Evolutionary conservation across 2,888 invertebrate species (phyloP), one percentile per base, ranked within the genome.

Genomic region (Tenthredo mesomela): DNA sequence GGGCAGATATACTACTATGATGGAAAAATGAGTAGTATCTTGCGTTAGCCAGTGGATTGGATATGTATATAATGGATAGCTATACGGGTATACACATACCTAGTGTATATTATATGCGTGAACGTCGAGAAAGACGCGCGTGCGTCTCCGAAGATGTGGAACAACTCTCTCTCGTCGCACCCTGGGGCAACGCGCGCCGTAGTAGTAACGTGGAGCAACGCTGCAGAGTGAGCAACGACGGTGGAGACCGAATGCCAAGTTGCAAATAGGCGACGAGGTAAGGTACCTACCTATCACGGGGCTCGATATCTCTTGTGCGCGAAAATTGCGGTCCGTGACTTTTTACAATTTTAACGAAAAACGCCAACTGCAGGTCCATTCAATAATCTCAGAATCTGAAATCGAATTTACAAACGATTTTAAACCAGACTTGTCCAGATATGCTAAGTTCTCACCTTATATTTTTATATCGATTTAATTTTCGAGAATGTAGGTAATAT

Each of bases 141-240:
- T 58, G 82, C 82, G 82, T 82, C 82, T 82, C 70, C 82, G 67
- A 70, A 82, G 82, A 82, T 82, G 82, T 82, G 82, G 82, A 82
- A 82, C 82, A 82, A 82, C 82, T 82, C 82, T 82, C 82, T 82
- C 82, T 43, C 82, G 70, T 82, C 82, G 82, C 82, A 82, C 82
- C 82, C 82, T 47, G 67, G 50, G 82, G 82, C 82, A 67, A 67
- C 82, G 33, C 9, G 47, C n/a, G 12, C n/a, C n/a, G n/a, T n/a
- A n/a, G 47, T 0, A 78, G 21, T 54, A 58, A 33, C 58, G 54
- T 33, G 15, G 78, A 78, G 54, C 78, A 25, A 50, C 25, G 40
- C 47, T 40, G 18, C 18, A 18, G 15, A 18, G 7, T 70, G 40
- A 77, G 33, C 54, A 77, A 33, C 75, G 75, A 33, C 77, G 77